Conservation (phyloP, 2,888 invertebrate genomes). For the Drosophila borborema region DNA sequence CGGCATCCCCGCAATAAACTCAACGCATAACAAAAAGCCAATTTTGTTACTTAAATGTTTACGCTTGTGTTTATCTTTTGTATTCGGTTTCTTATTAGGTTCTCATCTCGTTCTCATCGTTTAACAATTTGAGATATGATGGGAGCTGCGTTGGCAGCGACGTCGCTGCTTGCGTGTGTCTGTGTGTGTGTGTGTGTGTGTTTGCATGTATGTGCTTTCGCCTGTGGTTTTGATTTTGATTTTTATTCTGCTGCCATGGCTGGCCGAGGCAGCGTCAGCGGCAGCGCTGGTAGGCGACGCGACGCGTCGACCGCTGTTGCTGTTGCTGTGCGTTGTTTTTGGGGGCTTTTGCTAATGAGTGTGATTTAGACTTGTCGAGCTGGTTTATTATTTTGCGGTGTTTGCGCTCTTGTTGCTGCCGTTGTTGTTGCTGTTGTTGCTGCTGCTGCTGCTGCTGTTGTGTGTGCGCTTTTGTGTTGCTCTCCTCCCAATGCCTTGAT, state of each 20-base stretch:
- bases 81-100: constrained; percentile 83
- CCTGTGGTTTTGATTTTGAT: constrained; percentile 69
- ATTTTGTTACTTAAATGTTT: constrained; percentile 83
- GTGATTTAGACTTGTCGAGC: constrained; percentile 81
- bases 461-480: constrained; percentile 76
- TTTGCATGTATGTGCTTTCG: constrained; percentile 21
- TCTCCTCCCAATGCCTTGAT: constrained; percentile 37
- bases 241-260: constrained; percentile 55
- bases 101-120: constrained; percentile 83
- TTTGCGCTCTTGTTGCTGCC: constrained; percentile 78
- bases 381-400: constrained; percentile 81
- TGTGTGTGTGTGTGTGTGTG: constrained; percentile 20
- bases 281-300: not conserved
- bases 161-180: constrained; percentile 28
- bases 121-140: constrained; percentile 82
- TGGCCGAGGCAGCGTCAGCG: constrained; percentile 14
- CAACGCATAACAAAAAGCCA: constrained; percentile 81
- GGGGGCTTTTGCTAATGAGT: constrained; percentile 79
- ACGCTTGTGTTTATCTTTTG: constrained; percentile 83
- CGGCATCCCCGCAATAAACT: constrained; percentile 28
- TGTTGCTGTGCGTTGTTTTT: constrained; percentile 58
- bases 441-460: constrained; percentile 25
- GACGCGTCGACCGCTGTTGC: constrained; percentile 43
- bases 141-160: constrained; percentile 52
- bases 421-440: constrained; percentile 20